Conservation (phyloP, 2,113 vertebrate genomes). For the Tor tambroides region DNA sequence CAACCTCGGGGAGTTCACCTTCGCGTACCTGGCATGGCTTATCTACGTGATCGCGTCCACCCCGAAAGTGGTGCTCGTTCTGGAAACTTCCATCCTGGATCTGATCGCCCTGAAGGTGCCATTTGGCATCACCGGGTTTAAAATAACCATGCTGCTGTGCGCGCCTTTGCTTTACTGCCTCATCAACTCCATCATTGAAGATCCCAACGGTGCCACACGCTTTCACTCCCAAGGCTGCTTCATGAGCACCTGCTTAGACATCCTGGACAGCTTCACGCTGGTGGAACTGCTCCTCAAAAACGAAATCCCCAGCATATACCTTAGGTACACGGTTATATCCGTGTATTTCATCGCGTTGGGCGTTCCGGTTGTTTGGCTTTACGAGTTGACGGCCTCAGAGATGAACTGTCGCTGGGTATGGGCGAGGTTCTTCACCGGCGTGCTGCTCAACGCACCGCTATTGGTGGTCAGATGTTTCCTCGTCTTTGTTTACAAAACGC, state of each 20-base stretch:
- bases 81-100: constrained; percentile 94
- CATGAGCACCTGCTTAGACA: constrained; percentile 87
- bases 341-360: constrained; percentile 86
- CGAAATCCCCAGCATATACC: constrained; percentile 79
- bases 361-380: constrained; percentile 92
- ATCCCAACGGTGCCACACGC: constrained; percentile 76
- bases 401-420: constrained; percentile 79
- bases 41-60: constrained; percentile 95
- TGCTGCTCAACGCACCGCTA: constrained; percentile 88
- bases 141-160: constrained; percentile 85
- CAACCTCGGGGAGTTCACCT: constrained; percentile 87
- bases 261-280: constrained; percentile 90
- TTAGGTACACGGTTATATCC: constrained; percentile 75
- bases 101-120: constrained; percentile 89
- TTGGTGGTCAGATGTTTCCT: constrained; percentile 88
- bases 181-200: constrained; percentile 86
- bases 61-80: constrained; percentile 89
- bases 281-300: constrained; percentile 83
- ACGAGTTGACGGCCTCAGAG: constrained; percentile 85
- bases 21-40: constrained; percentile 94
- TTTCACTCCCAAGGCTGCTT: constrained; percentile 89
- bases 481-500: constrained; percentile 81
- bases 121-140: constrained; percentile 90
- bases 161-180: constrained; percentile 92
- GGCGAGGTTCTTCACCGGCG: constrained; percentile 83